Evolutionary conservation across 2,797 vertebrate genomes (phyloP).

Genomic region (Mormyrops boulengeri): DNA sequence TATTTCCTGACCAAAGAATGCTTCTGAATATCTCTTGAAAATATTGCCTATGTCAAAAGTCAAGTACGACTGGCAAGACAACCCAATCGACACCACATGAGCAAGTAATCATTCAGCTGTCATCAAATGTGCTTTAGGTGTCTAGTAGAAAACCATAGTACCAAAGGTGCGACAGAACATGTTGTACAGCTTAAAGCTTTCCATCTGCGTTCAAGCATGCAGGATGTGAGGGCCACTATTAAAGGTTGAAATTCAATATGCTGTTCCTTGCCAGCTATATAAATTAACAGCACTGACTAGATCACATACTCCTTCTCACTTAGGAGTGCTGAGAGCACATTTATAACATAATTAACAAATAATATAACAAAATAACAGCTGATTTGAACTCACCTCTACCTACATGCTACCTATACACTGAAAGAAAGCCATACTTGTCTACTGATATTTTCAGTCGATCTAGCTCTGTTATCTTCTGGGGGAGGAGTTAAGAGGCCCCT

Average conservation of each 20-base stretch:
- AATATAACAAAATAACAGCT: background rate
- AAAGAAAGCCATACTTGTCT: background rate
- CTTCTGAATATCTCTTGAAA: background rate
- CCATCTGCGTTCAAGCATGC: slow-evolving; percentile 29
- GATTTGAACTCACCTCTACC: background rate
- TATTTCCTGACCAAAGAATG: background rate
- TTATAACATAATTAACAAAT: background rate
- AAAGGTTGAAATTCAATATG: slow-evolving; percentile 48
- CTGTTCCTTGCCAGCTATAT: slow-evolving; percentile 52
- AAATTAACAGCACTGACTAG: slow-evolving; percentile 46
- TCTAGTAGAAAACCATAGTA: background rate
- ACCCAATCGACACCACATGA: background rate
- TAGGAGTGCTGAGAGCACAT: background rate
- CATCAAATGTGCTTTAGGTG: background rate
- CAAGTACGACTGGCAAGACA: background rate
- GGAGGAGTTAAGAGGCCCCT: background rate
- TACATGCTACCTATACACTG: background rate
- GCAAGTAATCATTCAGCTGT: background rate
- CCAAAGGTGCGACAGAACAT: slow-evolving; percentile 11
- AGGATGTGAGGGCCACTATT: slow-evolving; percentile 30
- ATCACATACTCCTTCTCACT: background rate
- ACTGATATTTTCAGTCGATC: background rate
- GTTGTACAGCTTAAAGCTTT: slow-evolving; percentile 6
- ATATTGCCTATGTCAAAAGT: background rate
- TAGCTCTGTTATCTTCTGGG: background rate